Base-by-base conservation (phyloP, 2,888 invertebrate genomes). In the Ichneumon xanthorius region DNA sequence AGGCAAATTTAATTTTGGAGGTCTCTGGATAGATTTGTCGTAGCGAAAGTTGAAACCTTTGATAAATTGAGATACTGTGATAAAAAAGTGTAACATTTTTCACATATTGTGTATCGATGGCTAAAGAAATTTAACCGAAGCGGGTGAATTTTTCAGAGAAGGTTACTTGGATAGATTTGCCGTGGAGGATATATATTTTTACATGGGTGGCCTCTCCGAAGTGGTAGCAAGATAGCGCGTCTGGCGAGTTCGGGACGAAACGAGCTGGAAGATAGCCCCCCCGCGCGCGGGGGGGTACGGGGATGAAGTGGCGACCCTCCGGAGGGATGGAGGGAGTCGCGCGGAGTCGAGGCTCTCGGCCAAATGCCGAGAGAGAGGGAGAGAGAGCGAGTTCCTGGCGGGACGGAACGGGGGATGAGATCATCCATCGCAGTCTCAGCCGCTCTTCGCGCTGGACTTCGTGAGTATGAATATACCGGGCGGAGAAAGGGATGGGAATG, bases 381-480 rank as follows among this genome's bases (percentile, higher is more conserved):
- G 58, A 68, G 19, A 45, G 19, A 26, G 26, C n/a, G 45, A 80
- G 63, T 22, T 71, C 65, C 68, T 55, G 73, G 68, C 48, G 65
- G 45, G 73, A 80, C 80, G 68, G 40, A 73, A 65, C 80, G 76
- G 85, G 85, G 85, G 85, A 85, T 85, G 85, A 85, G 82, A 85
- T 80, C 82, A 85, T 61, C 77, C 77, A 61, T 55, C 53, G 67
- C 65, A 37, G 40, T 63, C 71, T 79, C 50, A 22, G 50, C 22
- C 37, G 45, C 75, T 30, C 48, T 75, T 67, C 70, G 50, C 19
- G 50, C 67, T 71, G 48, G 65, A 73, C 53, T 45, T 53, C 16
- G 33, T 50, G 53, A 33, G 37, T 55, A 16, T 26, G 61, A 70
- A 75, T 67, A 68, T 50, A 81, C 33, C 37, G 14, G 22, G 6